Evolutionary conservation across 2,797 vertebrate genomes (phyloP).

Genomic region (Sebastolobus altivelis): DNA sequence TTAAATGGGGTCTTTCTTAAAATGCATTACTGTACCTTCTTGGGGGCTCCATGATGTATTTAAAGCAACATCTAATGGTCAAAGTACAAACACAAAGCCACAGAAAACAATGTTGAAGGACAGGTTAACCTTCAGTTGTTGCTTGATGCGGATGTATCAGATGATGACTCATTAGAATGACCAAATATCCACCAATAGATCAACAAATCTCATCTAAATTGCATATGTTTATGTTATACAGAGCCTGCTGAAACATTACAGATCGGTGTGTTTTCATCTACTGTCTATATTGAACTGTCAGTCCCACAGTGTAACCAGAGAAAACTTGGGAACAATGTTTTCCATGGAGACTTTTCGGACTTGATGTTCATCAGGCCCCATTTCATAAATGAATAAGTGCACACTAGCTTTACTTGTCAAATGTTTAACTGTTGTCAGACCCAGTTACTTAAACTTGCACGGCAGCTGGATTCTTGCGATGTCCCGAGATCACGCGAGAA

Average conservation of each 20-base stretch:
- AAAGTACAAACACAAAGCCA: slow-evolving; percentile 10
- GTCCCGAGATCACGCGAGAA: too few relatives aligned
- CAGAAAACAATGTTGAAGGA: not conserved
- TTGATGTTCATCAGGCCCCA: not conserved
- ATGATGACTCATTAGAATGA: not conserved
- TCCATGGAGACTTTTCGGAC: not conserved
- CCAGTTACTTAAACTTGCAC: too few relatives aligned
- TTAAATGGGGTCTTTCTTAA: not conserved
- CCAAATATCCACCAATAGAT: slow-evolving; percentile 1
- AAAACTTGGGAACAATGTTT: not conserved
- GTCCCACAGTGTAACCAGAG: not conserved
- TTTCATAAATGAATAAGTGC: not conserved
- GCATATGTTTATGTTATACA: not conserved
- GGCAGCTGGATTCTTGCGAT: too few relatives aligned
- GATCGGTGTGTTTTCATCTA: not conserved
- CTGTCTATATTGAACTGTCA: not conserved
- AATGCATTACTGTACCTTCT: not conserved
- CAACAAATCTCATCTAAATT: not conserved
- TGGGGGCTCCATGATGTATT: not conserved
- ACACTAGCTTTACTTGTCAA: not conserved
- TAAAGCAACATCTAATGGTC: not conserved
- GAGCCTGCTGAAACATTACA: not conserved
- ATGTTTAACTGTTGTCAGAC: not conserved
- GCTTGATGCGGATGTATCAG: not conserved
- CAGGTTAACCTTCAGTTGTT: not conserved